Base-by-base conservation (phyloP, 2,797 vertebrate genomes). In the Coilia nasus region DNA sequence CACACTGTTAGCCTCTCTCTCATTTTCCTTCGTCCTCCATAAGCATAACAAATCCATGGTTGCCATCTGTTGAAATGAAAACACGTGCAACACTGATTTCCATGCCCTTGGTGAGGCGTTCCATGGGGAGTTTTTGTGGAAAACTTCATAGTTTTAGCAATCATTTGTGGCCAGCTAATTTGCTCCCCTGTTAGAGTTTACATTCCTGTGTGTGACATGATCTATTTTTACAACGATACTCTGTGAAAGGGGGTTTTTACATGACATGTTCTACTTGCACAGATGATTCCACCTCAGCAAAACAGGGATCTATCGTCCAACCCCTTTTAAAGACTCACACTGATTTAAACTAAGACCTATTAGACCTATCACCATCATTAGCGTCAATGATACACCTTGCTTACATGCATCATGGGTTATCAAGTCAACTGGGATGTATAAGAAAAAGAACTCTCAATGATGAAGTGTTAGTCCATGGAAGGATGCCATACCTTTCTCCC, bases 11-110 rank as follows among this genome's bases (percentile, higher is more conserved):
- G 78, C 83, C 85, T 87, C 84, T 56, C 67, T 80, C 82, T 89
- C 83, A 83, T 88, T 87, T 84, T 87, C 85, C 87, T 88, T 46
- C 86, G 56, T 88, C 82, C 88, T 89, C 67, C 81, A 15, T 82
- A 87, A 87, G 85, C 80, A 87, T 88, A 85, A 86, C 89, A 89
- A 92, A 91, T 89, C 93, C 92, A 90, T 90, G 88, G 84, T 90
- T 92, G 92, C 92, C 94, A 93, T 95, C 93, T 94, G 94, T 93
- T 95, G 91, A 85, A 95, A 95, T 90, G 90, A 93, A 96, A 97
- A 96, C 95, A 96, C 94, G 94, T 96, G 96, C 92, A 90, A 90
- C 91, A 91, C 92, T 88, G 92, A 87, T 94, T 89, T 93, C 90
- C 91, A 89, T 93, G 92, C 92, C 93, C 93, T 94, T 93, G 92